Evolutionary conservation across 2,797 vertebrate species (phyloP), one percentile per base, ranked within the genome.

Genomic region (Aphelocoma californica): DNA sequence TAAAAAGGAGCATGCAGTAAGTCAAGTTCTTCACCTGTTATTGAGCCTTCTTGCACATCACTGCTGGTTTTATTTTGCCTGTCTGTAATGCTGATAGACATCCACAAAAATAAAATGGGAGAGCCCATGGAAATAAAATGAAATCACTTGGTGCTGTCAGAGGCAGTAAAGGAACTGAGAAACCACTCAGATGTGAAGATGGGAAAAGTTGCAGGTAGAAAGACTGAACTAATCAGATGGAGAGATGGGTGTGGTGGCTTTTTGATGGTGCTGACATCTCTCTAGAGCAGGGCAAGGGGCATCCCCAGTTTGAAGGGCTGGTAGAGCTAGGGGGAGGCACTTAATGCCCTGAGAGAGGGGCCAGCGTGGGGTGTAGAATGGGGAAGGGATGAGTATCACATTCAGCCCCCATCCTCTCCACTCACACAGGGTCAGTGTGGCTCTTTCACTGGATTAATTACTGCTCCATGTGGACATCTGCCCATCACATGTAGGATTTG

Each of bases 351-450:
- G 14, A 65, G 40, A 73, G 24, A 29, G 48, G 44, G 75, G 57
- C 15, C 19, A 18, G 24, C 0, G 0, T 42, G 4, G 9, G 13
- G 7, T 50, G 40, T 57, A 51, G 24, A 36, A 13, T 64, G 50
- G 31, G 48, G 48, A 56, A 32, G 57, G 65, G 42, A 8, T 64
- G 26, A 36, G 14, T 11, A 8, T 13, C n/a, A 8, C 0, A 1
- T 48, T 75, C 64, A 61, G 2, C 23, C n/a, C 14, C 12, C 5
- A 10, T 38, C 48, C 40, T 40, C 45, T 47, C n/a, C n/a, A 31
- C 47, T 78, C 73, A 54, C 53, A 36, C 29, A 34, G 45, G 25
- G 14, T 24, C 54, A 45, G 0, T 7, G 18, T 64, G 50, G 47
- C 45, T 77, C 72, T 78, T 53, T 12, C 32, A 6, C 29, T 25